Evolutionary conservation across 2,797 vertebrate species (phyloP).

Genomic region (Nannoperca australis): DNA sequence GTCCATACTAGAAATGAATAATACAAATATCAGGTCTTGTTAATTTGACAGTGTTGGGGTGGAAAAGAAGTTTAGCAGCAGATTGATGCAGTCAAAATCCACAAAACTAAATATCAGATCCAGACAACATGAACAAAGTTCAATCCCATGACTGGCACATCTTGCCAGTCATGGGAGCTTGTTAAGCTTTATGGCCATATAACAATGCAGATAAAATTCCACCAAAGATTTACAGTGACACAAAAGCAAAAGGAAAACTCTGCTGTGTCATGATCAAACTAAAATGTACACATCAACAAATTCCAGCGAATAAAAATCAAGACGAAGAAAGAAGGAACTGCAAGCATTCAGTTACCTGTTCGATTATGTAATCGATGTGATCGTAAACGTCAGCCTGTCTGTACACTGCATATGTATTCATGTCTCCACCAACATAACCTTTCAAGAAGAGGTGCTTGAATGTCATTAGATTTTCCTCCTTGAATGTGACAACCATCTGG

Average conservation of each 20-base stretch:
- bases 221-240: constrained; percentile 61
- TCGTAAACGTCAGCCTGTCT: constrained; percentile 91
- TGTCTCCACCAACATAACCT: constrained; percentile 86
- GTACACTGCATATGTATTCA: constrained; percentile 90
- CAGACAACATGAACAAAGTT: constrained; percentile 61
- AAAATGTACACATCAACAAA: neutral
- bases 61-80: neutral
- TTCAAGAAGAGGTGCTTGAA: constrained; percentile 97
- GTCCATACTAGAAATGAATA: constrained; percentile 85
- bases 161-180: constrained; percentile 7
- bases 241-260: constrained; percentile 22
- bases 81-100: neutral
- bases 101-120: constrained; percentile 6
- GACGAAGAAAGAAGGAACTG: neutral
- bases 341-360: constrained; percentile 83
- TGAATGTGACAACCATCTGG: constrained; percentile 97
- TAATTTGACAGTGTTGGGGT: neutral
- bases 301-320: neutral
- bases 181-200: neutral
- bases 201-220: constrained; percentile 30
- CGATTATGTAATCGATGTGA: constrained; percentile 89
- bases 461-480: constrained; percentile 93
- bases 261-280: neutral
- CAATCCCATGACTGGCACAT: constrained; percentile 31
- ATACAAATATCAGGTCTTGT: neutral